A percentile compares a stretch with the other conserved stretches of the same genome.
Evolutionary conservation across 2,797 vertebrate species (phyloP).

Genomic region (Sarcoramphus papa): DNA sequence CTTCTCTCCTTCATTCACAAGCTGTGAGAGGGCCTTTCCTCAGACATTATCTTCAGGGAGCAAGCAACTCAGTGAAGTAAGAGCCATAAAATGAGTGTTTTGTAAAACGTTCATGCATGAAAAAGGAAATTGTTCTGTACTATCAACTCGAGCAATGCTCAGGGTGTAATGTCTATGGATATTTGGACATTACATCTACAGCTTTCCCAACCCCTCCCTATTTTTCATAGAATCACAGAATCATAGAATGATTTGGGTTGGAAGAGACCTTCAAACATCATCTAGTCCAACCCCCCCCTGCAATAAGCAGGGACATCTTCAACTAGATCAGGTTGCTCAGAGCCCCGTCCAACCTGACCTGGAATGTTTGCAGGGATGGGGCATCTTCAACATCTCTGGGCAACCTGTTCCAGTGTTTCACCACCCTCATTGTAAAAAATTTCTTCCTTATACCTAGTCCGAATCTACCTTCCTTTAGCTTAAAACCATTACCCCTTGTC

Average conservation of each 20-base stretch:
- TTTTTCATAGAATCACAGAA: background rate
- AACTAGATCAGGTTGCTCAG: background rate
- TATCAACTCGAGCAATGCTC: background rate
- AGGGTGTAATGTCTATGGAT: background rate
- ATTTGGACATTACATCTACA: background rate
- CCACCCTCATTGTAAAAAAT: rapidly evolving
- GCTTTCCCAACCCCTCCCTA: background rate
- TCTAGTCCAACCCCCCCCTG: rapidly evolving
- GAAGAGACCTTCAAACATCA: background rate
- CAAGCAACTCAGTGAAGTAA: background rate
- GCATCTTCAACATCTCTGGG: background rate
- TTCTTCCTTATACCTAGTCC: background rate
- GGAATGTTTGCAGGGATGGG: background rate
- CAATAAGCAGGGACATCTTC: background rate
- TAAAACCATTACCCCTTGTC: background rate
- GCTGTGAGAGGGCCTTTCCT: background rate
- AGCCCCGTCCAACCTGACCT: background rate
- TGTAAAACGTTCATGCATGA: background rate
- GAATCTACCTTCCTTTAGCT: background rate
- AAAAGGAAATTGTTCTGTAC: background rate
- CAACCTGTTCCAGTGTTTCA: background rate
- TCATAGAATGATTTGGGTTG: background rate
- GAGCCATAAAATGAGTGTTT: background rate
- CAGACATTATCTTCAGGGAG: background rate
- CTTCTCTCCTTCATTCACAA: background rate